Conservation (phyloP, 2,797 vertebrate species). For the Rhinella marina region DNA sequence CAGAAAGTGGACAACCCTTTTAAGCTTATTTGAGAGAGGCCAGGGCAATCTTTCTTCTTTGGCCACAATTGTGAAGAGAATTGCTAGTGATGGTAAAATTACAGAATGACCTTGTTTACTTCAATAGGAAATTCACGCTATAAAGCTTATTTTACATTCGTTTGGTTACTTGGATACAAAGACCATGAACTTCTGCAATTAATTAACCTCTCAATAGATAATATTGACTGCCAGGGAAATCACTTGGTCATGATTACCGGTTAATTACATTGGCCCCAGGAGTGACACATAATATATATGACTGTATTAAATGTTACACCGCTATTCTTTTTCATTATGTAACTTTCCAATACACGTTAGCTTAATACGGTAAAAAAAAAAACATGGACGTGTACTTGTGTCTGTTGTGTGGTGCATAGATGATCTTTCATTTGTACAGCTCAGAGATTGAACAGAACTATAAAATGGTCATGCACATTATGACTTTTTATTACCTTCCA, state of each 20-base stretch:
- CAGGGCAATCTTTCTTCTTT: neutral
- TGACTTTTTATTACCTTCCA: too few relatives aligned
- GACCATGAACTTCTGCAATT: neutral
- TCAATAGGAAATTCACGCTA: neutral
- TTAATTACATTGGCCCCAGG: neutral
- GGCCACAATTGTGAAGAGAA: neutral
- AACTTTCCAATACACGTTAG: neutral
- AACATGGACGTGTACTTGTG: neutral
- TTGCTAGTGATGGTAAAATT: neutral
- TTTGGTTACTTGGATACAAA: constrained; percentile 1
- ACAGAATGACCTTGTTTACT: neutral
- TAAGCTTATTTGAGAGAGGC: neutral
- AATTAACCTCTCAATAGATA: constrained; percentile 35
- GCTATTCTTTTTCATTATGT: constrained; percentile 5
- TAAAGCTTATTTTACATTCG: neutral
- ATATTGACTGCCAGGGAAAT: constrained; percentile 7
- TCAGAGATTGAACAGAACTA: neutral
- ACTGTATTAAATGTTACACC: neutral
- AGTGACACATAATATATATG: neutral
- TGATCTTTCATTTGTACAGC: neutral
- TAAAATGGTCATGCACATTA: too few relatives aligned
- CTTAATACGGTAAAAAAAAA: neutral
- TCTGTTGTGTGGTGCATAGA: neutral
- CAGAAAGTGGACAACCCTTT: too few relatives aligned
- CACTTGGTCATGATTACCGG: constrained; percentile 7